Base-by-base conservation (phyloP, 2,888 invertebrate genomes). In the Gerris lacustris region DNA sequence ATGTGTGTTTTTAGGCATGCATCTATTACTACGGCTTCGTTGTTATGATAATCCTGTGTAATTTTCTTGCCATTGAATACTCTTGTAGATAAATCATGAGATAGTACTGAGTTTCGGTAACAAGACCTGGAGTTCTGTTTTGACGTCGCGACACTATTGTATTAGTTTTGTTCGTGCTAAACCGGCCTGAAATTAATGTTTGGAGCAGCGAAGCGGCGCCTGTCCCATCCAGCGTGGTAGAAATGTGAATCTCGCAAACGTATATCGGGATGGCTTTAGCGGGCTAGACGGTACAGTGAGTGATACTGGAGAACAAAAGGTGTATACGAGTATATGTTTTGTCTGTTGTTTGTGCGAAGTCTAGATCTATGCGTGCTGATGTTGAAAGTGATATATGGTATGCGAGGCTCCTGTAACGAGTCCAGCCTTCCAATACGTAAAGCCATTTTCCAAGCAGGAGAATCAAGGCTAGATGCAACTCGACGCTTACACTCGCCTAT, bases 331-430 rank as follows among this genome's bases (percentile, higher is more conserved):
- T 31, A 31, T 55, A 11, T 15, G 55, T 15, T 55, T 15, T 55
- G 55, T 55, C 55, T 55, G 55, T 55, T 55, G 15, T 55, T 55
- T 55, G 55, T 55, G 15, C 9, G 55, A 15, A 11, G 15, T 5
- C 2, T 55, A 55, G 55, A 55, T 55, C 9, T 55, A 55, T 55
- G 55, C 15, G 9, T 55, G 55, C 15, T 55, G 9, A 11, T 9
- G 55, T 55, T 55, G 55, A 55, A 55, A 55, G 55, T 55, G 55
- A 55, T 55, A 55, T 55, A 55, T 55, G 55, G 55, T 55, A 55
- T 15, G 55, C 15, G 11, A 55, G 55, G 55, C 55, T 55, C 15
- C 55, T 55, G 11, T 55, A 11, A 55, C 55, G 31, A 31, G 31
- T 31, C 31, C 31, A 31, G 31, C 31, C 31, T 31, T 31, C 31